These are phyloP conservation scores for Dolichoris vasculosae DNA, from an alignment of 1,140 invertebrate genomes.

Conservation along the genomic window DNA sequence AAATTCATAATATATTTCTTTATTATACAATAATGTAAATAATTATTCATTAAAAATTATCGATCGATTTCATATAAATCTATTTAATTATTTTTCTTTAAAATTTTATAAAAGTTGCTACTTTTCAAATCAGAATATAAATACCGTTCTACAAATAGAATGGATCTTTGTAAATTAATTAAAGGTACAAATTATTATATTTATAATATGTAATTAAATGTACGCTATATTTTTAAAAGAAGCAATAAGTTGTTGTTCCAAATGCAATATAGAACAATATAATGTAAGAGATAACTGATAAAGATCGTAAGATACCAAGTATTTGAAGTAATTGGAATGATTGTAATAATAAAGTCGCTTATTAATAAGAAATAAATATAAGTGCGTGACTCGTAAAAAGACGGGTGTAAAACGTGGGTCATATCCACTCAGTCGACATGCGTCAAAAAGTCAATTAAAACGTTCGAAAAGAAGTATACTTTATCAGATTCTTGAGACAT, in stretches of 20 bases:
- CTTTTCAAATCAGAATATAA: background rate
- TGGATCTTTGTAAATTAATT: background rate
- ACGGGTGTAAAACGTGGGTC: background rate
- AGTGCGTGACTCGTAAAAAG: slow-evolving; percentile 40
- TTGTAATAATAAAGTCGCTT: slow-evolving; percentile 37
- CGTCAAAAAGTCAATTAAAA: slow-evolving; percentile 51
- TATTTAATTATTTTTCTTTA: no score
- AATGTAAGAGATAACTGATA: background rate
- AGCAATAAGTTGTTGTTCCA: background rate
- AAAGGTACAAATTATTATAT: background rate
- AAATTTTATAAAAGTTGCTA: no score
- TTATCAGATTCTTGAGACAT: slow-evolving; percentile 49
- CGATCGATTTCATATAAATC: no score
- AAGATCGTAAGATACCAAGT: background rate
- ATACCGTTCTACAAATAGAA: background rate
- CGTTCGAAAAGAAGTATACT: slow-evolving; percentile 26
- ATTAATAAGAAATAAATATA: slow-evolving; percentile 26
- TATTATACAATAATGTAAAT: background rate
- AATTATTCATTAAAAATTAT: no score
- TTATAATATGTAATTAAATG: slow-evolving; percentile 15
- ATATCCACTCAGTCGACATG: slow-evolving; percentile 36
- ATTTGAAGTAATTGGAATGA: slow-evolving; percentile 22
- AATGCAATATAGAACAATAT: background rate
- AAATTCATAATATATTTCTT: background rate
- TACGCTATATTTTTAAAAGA: background rate